Evolutionary conservation across 2,888 invertebrate genomes (phyloP).

Genomic region (Onthophagus sagittarius): DNA sequence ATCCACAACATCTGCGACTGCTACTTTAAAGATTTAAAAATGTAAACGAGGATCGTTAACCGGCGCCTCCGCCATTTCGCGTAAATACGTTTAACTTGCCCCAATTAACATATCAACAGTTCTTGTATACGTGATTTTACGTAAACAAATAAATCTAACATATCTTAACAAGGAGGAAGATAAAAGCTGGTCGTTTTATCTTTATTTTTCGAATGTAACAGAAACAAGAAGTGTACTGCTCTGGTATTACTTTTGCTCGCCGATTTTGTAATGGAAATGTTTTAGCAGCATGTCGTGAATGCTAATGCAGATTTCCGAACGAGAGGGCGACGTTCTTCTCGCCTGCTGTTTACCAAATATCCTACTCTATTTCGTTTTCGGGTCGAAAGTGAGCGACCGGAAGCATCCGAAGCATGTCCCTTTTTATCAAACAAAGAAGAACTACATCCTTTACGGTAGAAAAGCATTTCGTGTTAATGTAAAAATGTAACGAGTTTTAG

Average conservation of each 20-base stretch:
- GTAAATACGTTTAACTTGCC: not conserved
- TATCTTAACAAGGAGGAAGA: not conserved
- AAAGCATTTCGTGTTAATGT: too few species aligned
- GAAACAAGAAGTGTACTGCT: not conserved
- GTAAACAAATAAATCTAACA: not conserved
- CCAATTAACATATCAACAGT: too few species aligned
- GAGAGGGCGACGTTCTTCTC: not conserved
- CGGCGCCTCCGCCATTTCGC: not conserved
- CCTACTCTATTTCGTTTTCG: not conserved
- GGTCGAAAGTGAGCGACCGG: not conserved
- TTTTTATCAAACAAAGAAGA: not conserved
- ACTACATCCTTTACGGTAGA: too few species aligned
- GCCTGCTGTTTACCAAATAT: not conserved
- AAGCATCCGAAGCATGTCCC: not conserved
- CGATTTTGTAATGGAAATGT: not conserved
- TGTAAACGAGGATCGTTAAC: not conserved
- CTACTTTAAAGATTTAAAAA: not conserved
- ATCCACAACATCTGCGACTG: not conserved
- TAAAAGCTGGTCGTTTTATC: not conserved
- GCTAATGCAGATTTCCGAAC: not conserved
- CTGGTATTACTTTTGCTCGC: not conserved
- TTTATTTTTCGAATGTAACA: not conserved
- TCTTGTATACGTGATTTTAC: not conserved
- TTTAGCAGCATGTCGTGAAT: not conserved
- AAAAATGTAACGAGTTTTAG: not conserved